Evolutionary conservation across 2,888 invertebrate genomes (phyloP).

Genomic region (Mesochorus sp.): DNA sequence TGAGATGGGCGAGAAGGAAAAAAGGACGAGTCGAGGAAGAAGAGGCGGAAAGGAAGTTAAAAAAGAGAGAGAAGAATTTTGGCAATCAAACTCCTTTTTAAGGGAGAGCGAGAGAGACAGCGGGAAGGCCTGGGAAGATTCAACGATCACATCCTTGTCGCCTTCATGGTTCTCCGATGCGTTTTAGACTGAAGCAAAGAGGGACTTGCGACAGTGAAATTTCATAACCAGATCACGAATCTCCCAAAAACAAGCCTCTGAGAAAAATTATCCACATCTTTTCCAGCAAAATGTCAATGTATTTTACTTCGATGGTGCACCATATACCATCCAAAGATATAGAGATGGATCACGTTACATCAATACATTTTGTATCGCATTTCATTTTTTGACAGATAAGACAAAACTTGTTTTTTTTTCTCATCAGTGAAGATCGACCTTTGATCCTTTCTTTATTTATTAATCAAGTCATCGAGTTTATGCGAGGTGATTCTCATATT

Average conservation of each 20-base stretch:
- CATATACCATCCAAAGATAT: neutral
- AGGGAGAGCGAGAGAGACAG: neutral
- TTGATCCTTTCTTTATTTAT: conserved; percentile 40
- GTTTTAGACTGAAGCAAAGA: conserved; percentile 58
- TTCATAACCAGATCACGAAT: conserved; percentile 58
- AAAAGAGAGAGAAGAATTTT: conserved; percentile 77
- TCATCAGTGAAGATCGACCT: conserved; percentile 31
- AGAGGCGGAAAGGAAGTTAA: conserved; percentile 46
- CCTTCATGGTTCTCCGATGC: conserved; percentile 42
- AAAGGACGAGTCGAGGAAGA: conserved; percentile 37
- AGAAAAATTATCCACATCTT: neutral
- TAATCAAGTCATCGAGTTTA: conserved; percentile 32
- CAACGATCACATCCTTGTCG: conserved; percentile 52
- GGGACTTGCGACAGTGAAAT: conserved; percentile 58
- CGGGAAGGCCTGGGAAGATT: conserved; percentile 65
- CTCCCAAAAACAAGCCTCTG: neutral
- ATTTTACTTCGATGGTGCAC: neutral
- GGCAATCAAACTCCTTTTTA: conserved; percentile 64
- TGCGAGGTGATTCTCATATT: conserved; percentile 52
- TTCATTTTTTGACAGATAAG: no score
- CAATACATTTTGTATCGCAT: no score
- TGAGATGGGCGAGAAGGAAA: conserved; percentile 57
- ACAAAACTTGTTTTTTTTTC: conserved; percentile 21
- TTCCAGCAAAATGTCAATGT: neutral
- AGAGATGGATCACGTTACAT: no score